These are phyloP conservation scores for Phalera bucephala DNA, from an alignment of 2,888 invertebrate species.

Conservation along the genomic window DNA sequence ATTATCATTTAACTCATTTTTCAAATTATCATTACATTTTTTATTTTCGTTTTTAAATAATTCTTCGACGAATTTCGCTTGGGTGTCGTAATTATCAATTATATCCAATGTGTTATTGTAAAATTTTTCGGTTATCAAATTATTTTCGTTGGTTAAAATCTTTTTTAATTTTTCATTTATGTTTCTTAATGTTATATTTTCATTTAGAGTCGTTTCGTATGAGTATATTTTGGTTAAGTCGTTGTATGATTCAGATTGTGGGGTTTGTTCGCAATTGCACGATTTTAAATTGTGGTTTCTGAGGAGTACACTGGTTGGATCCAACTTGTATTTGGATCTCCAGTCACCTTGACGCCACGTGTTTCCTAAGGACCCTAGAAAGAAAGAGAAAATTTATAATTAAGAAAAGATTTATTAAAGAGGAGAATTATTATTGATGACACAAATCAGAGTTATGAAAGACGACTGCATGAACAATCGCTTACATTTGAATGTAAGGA, in stretches of 20 bases:
- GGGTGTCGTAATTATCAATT: slow-evolving; percentile 58
- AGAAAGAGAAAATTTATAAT: neutral
- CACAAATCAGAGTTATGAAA: too few relatives aligned
- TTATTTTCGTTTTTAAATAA: slow-evolving; percentile 46
- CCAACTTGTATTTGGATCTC: slow-evolving; percentile 69
- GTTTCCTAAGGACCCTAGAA: slow-evolving; percentile 87
- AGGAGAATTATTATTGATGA: too few relatives aligned
- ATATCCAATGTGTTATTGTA: slow-evolving; percentile 60
- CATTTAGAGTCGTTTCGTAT: slow-evolving; percentile 21
- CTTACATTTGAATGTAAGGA: too few relatives aligned
- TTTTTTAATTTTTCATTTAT: slow-evolving; percentile 49
- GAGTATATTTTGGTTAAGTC: slow-evolving; percentile 12
- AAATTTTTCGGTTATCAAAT: slow-evolving; percentile 63
- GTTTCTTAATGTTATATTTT: slow-evolving; percentile 32
- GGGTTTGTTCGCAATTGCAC: slow-evolving; percentile 41
- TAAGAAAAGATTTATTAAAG: too few relatives aligned
- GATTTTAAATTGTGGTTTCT: slow-evolving; percentile 40
- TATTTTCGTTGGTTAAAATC: slow-evolving; percentile 53
- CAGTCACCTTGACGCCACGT: slow-evolving; percentile 93
- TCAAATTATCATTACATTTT: slow-evolving; percentile 8
- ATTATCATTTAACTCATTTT: slow-evolving; percentile 13
- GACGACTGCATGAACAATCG: too few relatives aligned
- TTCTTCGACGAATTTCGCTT: slow-evolving; percentile 66
- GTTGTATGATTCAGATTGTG: slow-evolving; percentile 10
- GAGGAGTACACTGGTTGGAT: slow-evolving; percentile 55